phyloP scores from a whole-genome alignment of 1,140 invertebrate genomes.

The Drosophila yakuba region DNA sequence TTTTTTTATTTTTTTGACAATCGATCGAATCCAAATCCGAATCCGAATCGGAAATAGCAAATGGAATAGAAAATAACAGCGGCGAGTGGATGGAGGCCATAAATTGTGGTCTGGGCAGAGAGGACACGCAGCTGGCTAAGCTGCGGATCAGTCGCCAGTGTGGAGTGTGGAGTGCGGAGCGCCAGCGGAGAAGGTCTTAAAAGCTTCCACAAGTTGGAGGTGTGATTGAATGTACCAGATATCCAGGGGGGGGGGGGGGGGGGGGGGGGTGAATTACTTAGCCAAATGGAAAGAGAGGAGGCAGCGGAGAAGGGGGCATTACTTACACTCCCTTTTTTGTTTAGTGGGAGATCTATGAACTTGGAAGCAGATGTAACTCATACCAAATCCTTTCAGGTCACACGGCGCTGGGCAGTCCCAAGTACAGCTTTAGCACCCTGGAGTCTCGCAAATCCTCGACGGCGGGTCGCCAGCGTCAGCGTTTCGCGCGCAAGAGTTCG shows the following conservation, averaged over 20 bases:
- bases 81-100: constrained; percentile 12
- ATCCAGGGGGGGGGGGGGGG: not conserved
- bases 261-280: not conserved
- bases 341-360: not conserved
- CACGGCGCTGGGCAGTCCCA: constrained; percentile 79
- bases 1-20: constrained; percentile 4
- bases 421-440: constrained; percentile 84
- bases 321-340: not conserved
- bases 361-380: too few species aligned
- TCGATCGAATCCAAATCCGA: constrained; percentile 14
- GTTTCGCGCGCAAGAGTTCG: constrained; percentile 80
- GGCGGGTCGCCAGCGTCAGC: constrained; percentile 69
- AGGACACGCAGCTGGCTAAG: constrained; percentile 40
- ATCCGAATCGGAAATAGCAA: constrained; percentile 15
- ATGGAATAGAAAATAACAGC: constrained; percentile 3
- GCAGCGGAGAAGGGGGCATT: not conserved
- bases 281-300: too few species aligned
- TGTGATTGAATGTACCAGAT: constrained; percentile 14
- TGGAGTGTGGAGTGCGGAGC: not conserved
- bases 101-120: constrained; percentile 33
- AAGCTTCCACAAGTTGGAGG: constrained; percentile 19
- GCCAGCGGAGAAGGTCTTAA: constrained; percentile 20
- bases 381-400: constrained; percentile 54
- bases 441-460: constrained; percentile 79
- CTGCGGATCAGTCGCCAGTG: constrained; percentile 13